These are phyloP conservation scores for Sardinella longiceps DNA, from an alignment of 2,797 vertebrate species.

Conservation along the genomic window DNA sequence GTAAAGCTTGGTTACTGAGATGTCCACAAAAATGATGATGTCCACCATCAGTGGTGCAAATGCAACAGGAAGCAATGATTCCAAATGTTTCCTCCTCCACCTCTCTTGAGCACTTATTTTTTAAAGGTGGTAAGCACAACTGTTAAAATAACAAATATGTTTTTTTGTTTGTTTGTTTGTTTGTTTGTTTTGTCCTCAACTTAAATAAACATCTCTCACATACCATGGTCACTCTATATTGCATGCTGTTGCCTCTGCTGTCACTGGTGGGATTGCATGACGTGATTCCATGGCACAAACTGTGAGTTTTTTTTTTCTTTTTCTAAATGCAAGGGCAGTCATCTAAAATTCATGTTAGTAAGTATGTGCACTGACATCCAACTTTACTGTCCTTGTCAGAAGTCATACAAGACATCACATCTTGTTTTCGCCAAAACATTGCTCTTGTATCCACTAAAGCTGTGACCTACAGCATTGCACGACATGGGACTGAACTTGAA, in stretches of 20 bases:
- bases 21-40: background rate
- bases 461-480: background rate
- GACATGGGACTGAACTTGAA: background rate
- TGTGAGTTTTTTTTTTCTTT: background rate
- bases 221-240: background rate
- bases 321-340: background rate
- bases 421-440: background rate
- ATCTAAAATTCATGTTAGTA: background rate
- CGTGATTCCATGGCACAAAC: background rate
- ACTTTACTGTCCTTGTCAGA: slow-evolving; percentile 4
- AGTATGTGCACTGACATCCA: background rate
- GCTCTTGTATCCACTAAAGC: no score
- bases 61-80: background rate
- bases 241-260: background rate
- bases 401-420: background rate
- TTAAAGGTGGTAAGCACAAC: background rate
- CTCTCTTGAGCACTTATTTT: no score
- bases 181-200: background rate
- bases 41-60: no score
- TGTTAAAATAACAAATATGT: no score
- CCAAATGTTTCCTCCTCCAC: background rate
- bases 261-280: background rate
- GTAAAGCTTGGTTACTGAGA: background rate
- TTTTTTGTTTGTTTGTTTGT: background rate
- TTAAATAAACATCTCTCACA: background rate